These are phyloP conservation scores for Anticlea derivata DNA, from an alignment of 2,888 invertebrate species.

Conservation along the genomic window DNA sequence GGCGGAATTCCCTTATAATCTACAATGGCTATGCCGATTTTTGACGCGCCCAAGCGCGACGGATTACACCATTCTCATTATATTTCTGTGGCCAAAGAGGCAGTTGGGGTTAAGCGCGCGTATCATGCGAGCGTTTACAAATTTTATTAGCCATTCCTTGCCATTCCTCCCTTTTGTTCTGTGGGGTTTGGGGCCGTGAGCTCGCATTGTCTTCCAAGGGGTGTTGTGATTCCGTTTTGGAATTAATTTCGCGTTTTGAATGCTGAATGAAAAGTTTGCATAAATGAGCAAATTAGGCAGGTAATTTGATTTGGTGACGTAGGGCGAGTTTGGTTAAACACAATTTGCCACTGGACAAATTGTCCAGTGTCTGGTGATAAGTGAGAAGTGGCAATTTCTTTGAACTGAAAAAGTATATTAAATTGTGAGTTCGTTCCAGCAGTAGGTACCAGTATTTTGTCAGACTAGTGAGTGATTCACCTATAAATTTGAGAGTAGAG, in stretches of 20 bases:
- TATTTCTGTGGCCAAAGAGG: slow-evolving; percentile 58
- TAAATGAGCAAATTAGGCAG: slow-evolving; percentile 29
- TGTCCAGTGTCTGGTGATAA: no score
- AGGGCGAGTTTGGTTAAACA: slow-evolving; percentile 25
- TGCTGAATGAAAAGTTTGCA: slow-evolving; percentile 29
- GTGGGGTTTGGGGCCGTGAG: slow-evolving; percentile 30
- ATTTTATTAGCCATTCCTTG: slow-evolving; percentile 74
- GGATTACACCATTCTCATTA: slow-evolving; percentile 66
- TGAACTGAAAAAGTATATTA: no score
- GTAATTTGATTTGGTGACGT: slow-evolving; percentile 25
- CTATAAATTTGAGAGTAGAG: no score
- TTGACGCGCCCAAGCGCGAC: slow-evolving; percentile 54
- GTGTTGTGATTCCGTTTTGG: slow-evolving; percentile 30
- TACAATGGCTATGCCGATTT: slow-evolving; percentile 37
- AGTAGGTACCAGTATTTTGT: no score
- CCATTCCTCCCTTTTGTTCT: slow-evolving; percentile 62
- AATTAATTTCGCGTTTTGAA: slow-evolving; percentile 28
- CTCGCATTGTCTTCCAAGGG: slow-evolving; percentile 29
- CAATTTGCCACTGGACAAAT: no score
- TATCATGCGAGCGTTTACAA: slow-evolving; percentile 78
- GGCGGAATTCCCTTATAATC: slow-evolving; percentile 17
- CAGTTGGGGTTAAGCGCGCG: slow-evolving; percentile 74
- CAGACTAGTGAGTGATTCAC: no score
- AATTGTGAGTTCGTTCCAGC: no score
- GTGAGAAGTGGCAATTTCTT: no score